Evolutionary conservation across 2,797 vertebrate species (phyloP), one percentile per base, ranked within the genome.

Genomic region (Gymnopithys bicolor): DNA sequence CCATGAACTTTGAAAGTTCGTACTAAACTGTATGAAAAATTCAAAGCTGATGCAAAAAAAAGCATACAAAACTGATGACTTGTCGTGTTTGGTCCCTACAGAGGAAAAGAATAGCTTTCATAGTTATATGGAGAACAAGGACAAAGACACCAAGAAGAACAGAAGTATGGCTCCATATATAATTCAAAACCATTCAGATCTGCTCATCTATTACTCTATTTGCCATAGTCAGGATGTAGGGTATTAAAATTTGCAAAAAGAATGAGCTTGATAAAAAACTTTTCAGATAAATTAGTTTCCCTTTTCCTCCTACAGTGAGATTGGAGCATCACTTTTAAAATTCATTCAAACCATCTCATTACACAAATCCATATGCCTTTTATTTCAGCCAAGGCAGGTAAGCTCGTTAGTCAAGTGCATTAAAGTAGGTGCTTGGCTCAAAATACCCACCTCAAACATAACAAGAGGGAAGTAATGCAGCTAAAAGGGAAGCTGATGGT

Each of bases 151-250:
- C 48, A 86, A 55, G 67, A 66, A 62, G 93, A 92, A 69, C 19
- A 95, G 82, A 92, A 93, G 66, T 28, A 84, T 33, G 33, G 59
- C 59, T 69, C 2, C 7, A 91, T 93, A 51, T 46, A 94, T 95
- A 95, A 95, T 91, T 90, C 62, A 95, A 86, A 84, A 63, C 66
- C 23, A 73, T 41, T 84, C 4, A 27, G 70, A 82, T 67, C 48
- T 56, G 45, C 74, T 95, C 85, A 93, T 95, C 94, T 90, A 59
- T 93, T 91, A 87, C 74, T 68, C 81, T 64, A 87, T 78, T 84
- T 4, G 10, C 91, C 45, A 46, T 1, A 67, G 83, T 46, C 70
- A 86, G 55, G 52, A 84, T n/a, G 62, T 19, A 41, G 39, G 73
- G 55, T 39, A 92, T 68, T 85, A 69, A 84, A 74, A 85, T 79